Evolutionary conservation across 2,797 vertebrate species (phyloP).

Genomic region (Crocodylus rhombifer): DNA sequence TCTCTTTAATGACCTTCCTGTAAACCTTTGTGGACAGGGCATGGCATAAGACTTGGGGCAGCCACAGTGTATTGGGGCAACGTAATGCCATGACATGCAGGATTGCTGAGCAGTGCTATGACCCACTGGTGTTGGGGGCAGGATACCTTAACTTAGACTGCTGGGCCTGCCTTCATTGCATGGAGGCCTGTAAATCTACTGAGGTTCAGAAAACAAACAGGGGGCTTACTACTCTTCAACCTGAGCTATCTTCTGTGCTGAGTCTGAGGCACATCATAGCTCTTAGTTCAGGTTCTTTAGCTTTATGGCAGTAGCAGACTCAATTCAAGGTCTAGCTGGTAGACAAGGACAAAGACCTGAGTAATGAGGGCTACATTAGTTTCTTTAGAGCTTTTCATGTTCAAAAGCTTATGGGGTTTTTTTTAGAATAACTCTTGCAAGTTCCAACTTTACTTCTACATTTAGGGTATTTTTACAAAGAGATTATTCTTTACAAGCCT

Average conservation of each 20-base stretch:
- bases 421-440: neutral
- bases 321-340: neutral
- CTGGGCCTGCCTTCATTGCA: neutral
- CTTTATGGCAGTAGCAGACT: neutral
- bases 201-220: neutral
- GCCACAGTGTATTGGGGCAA: too few relatives aligned
- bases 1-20: too few relatives aligned
- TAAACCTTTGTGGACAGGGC: neutral
- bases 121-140: neutral
- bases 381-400: neutral
- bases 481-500: conserved; percentile 20
- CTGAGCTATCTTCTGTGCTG: too few relatives aligned
- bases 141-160: neutral
- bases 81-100: too few relatives aligned
- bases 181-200: neutral
- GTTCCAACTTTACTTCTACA: neutral
- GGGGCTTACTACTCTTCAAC: neutral
- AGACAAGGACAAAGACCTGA: neutral
- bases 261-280: neutral
- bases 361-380: neutral
- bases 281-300: neutral
- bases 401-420: neutral
- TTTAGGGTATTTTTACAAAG: conserved; percentile 4
- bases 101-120: neutral
- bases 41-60: neutral